Conservation (phyloP, 2,113 vertebrate genomes). For the Hippocampus guttulatus region DNA sequence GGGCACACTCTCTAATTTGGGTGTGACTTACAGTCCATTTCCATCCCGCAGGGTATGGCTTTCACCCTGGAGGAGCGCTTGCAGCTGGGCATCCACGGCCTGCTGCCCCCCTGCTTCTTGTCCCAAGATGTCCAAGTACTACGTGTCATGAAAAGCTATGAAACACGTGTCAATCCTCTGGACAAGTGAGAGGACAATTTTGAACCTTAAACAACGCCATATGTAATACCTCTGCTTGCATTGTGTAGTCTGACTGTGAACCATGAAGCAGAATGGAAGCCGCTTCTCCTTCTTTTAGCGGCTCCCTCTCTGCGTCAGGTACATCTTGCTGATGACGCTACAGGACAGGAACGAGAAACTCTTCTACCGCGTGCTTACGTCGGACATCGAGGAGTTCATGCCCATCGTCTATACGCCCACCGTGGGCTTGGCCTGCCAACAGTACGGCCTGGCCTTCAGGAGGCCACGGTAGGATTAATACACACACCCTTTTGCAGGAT, state of each 20-base stretch:
- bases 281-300: neutral
- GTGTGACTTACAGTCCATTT: constrained; percentile 1
- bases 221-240: neutral
- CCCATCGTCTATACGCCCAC: constrained; percentile 96
- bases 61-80: constrained; percentile 92
- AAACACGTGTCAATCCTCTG: constrained; percentile 82
- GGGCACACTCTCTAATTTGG: too few relatives aligned
- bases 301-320: constrained; percentile 66
- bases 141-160: constrained; percentile 91
- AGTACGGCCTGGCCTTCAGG: constrained; percentile 92
- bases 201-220: neutral
- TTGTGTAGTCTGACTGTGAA: neutral
- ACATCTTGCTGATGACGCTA: constrained; percentile 95
- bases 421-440: constrained; percentile 92
- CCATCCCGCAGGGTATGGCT: constrained; percentile 85
- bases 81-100: constrained; percentile 94
- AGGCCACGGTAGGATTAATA: constrained; percentile 84
- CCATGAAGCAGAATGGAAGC: too few relatives aligned
- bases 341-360: constrained; percentile 98
- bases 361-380: constrained; percentile 92
- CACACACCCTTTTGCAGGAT: neutral
- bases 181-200: constrained; percentile 79
- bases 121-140: constrained; percentile 93
- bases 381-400: constrained; percentile 94
- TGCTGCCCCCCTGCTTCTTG: constrained; percentile 93